phyloP scores from a whole-genome alignment of 2,888 invertebrate species.

The Diaphora mendica region DNA sequence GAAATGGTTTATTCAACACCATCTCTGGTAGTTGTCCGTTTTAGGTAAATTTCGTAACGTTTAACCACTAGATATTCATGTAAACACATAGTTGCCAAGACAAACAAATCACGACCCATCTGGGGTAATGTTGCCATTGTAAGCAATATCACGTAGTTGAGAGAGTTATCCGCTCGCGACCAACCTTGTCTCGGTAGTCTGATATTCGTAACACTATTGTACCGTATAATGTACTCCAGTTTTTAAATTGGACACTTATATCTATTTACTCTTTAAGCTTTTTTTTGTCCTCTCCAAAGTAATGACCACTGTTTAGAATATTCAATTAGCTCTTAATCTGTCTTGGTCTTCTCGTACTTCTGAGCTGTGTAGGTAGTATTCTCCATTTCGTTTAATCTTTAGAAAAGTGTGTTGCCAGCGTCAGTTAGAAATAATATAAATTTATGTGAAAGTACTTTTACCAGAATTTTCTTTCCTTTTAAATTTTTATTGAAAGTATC shows the following conservation, averaged over 20 bases:
- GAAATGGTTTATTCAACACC: neutral
- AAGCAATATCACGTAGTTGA: slow-evolving; percentile 35
- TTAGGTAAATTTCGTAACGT: neutral
- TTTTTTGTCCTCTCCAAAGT: neutral
- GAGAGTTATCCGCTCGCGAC: slow-evolving; percentile 13
- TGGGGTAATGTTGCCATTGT: slow-evolving; percentile 46
- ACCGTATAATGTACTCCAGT: neutral
- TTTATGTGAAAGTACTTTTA: no score
- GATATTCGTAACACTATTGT: neutral
- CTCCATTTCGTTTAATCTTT: neutral
- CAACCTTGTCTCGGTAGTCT: slow-evolving; percentile 37
- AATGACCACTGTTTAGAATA: neutral
- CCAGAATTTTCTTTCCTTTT: no score
- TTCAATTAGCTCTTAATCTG: neutral
- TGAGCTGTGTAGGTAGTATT: neutral
- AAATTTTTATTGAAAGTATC: no score
- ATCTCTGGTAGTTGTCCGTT: neutral
- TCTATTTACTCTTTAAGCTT: neutral
- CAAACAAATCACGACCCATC: slow-evolving; percentile 27
- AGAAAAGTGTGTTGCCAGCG: neutral
- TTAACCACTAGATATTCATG: neutral
- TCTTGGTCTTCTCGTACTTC: neutral
- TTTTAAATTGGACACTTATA: neutral
- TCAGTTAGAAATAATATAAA: no score
- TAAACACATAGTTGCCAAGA: slow-evolving; percentile 10